Percentiles rank a stretch among this genome's conserved stretches.
Evolutionary conservation across 2,113 vertebrate genomes (phyloP).

Genomic region (Zosterops pallidus): DNA sequence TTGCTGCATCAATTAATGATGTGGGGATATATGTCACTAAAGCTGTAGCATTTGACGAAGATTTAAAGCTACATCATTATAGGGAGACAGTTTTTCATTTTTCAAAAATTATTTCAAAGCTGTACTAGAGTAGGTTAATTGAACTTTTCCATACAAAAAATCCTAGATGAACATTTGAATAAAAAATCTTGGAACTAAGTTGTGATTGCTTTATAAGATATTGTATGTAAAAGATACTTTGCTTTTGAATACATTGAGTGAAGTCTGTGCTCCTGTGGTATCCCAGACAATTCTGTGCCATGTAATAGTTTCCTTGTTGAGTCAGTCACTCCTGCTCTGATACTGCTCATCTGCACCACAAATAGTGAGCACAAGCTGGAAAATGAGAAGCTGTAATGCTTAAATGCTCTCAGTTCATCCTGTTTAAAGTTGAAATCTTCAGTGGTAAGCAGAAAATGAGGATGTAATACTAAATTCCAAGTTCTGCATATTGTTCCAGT

Average conservation of each 20-base stretch:
- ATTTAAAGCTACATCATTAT: background rate
- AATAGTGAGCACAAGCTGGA: background rate
- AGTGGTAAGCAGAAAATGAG: conserved; percentile 13
- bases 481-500: background rate
- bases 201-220: background rate
- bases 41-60: background rate
- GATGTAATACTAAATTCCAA: background rate
- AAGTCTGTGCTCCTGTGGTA: conserved; percentile 1
- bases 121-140: background rate
- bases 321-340: background rate
- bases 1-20: background rate
- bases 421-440: conserved; percentile 16
- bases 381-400: conserved; percentile 2
- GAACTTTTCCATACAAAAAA: background rate
- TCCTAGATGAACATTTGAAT: background rate
- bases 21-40: background rate
- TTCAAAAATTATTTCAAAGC: background rate
- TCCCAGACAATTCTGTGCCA: background rate
- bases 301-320: conserved; percentile 48
- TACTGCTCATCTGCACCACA: background rate
- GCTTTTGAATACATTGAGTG: background rate
- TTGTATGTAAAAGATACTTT: background rate
- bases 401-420: background rate
- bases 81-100: background rate
- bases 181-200: background rate